phyloP scores from a whole-genome alignment of 2,888 invertebrate species.

The Agonopterix arenella region DNA sequence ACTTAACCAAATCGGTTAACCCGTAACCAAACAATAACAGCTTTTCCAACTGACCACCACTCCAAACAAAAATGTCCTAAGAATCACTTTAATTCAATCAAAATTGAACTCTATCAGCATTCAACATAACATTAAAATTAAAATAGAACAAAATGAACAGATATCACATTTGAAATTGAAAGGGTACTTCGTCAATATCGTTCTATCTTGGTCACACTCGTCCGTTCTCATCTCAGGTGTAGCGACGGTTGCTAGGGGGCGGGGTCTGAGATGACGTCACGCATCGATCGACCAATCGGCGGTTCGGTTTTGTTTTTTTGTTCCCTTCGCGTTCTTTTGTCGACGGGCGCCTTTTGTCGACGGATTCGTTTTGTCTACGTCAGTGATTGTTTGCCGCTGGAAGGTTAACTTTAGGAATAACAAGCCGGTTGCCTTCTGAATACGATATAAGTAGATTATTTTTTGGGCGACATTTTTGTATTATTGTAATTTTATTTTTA shows the following conservation, averaged over 20 bases:
- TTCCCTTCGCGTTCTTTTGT: conserved; percentile 48
- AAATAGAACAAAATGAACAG: not conserved
- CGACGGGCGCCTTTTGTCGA: conserved; percentile 51
- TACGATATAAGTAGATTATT: conserved; percentile 6
- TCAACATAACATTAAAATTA: no score
- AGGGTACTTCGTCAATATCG: conserved; percentile 38
- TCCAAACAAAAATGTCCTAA: conserved; percentile 18
- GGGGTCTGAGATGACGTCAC: conserved; percentile 65
- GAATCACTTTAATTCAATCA: not conserved
- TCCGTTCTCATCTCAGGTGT: conserved; percentile 68
- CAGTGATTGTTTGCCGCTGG: conserved; percentile 43
- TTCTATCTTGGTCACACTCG: conserved; percentile 54
- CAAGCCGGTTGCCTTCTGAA: conserved; percentile 30
- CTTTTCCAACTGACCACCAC: conserved; percentile 67
- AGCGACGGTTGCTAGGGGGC: conserved; percentile 74
- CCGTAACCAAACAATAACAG: conserved; percentile 75
- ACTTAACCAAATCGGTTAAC: conserved; percentile 76
- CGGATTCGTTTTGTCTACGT: conserved; percentile 12
- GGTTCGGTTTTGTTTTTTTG: conserved; percentile 48
- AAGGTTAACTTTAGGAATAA: conserved; percentile 47
- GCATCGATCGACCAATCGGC: conserved; percentile 48
- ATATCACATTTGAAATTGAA: conserved; percentile 19
- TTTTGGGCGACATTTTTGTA: conserved; percentile 5
- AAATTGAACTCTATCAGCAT: conserved; percentile 20
- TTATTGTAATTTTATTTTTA: not conserved